phyloP scores from a whole-genome alignment of 2,113 vertebrate genomes.

The Emydura subglobosa region DNA sequence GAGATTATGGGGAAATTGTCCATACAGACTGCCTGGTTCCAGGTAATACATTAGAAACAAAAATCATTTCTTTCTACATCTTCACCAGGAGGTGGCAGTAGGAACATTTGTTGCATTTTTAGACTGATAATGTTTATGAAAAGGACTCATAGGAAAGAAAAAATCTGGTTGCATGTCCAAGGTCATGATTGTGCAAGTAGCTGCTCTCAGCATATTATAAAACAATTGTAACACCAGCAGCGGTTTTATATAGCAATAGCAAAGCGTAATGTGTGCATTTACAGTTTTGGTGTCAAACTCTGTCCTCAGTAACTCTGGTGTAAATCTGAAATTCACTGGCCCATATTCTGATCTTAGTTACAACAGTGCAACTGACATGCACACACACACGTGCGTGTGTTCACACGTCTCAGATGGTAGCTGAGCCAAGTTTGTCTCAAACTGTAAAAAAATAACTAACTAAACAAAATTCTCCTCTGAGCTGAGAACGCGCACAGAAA shows the following conservation, averaged over 20 bases:
- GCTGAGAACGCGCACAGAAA: background rate
- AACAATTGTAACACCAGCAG: background rate
- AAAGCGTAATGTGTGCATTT: background rate
- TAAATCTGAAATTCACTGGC: background rate
- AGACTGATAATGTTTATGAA: accelerated
- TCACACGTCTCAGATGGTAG: background rate
- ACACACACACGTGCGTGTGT: background rate
- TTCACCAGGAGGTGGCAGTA: conserved; percentile 61
- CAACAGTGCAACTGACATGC: background rate
- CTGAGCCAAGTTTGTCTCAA: background rate
- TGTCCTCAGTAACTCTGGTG: background rate
- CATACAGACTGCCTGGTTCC: background rate
- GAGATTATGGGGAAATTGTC: background rate
- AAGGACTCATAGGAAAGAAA: accelerated
- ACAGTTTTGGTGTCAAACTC: accelerated
- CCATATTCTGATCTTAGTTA: background rate
- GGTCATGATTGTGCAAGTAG: accelerated
- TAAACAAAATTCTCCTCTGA: background rate
- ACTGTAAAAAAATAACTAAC: background rate
- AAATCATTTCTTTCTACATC: background rate
- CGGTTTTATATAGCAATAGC: background rate
- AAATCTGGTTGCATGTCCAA: background rate
- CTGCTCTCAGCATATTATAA: background rate
- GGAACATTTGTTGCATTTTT: background rate
- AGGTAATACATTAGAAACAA: accelerated